Evolutionary conservation across 1,140 invertebrate genomes (phyloP).

Genomic region (Zophobas atratus): DNA sequence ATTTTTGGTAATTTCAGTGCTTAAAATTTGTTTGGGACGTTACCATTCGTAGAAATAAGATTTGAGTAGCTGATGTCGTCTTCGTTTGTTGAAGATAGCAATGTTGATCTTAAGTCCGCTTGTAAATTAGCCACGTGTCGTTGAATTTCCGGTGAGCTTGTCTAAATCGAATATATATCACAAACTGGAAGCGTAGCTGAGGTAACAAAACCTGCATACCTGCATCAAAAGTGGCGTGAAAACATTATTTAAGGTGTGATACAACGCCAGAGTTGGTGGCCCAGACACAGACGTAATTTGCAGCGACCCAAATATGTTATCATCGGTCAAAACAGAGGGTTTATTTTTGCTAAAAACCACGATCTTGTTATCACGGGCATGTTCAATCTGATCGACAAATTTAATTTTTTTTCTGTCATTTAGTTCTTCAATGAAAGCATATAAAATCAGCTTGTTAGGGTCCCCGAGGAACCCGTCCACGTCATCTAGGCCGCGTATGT

Average conservation of each 20-base stretch:
- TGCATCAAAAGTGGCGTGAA: slow-evolving; percentile 61
- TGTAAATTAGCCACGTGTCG: slow-evolving; percentile 59
- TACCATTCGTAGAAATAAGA: slow-evolving; percentile 50
- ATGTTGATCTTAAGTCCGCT: slow-evolving; percentile 57
- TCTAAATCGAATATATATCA: slow-evolving; percentile 25
- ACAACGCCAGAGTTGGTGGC: slow-evolving; percentile 62
- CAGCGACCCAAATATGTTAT: slow-evolving; percentile 54
- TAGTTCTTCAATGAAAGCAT: slow-evolving; percentile 53
- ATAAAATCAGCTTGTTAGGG: slow-evolving; percentile 54
- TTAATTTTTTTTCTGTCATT: slow-evolving; percentile 54
- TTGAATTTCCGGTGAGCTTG: slow-evolving; percentile 52
- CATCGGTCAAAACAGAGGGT: slow-evolving; percentile 52
- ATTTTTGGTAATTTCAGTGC: not conserved
- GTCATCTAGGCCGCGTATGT: slow-evolving; percentile 50
- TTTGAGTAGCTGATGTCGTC: slow-evolving; percentile 23
- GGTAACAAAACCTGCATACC: slow-evolving; percentile 44
- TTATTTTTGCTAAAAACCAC: slow-evolving; percentile 57
- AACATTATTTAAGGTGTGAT: slow-evolving; percentile 63
- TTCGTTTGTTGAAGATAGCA: slow-evolving; percentile 35
- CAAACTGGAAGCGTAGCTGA: not conserved
- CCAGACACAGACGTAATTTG: slow-evolving; percentile 61
- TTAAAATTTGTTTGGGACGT: not conserved
- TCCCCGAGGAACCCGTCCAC: slow-evolving; percentile 59
- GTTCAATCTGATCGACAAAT: slow-evolving; percentile 48
- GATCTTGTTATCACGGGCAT: slow-evolving; percentile 39